Evolutionary conservation across 2,888 invertebrate genomes (phyloP).

Genomic region (Achlya flavicornis): DNA sequence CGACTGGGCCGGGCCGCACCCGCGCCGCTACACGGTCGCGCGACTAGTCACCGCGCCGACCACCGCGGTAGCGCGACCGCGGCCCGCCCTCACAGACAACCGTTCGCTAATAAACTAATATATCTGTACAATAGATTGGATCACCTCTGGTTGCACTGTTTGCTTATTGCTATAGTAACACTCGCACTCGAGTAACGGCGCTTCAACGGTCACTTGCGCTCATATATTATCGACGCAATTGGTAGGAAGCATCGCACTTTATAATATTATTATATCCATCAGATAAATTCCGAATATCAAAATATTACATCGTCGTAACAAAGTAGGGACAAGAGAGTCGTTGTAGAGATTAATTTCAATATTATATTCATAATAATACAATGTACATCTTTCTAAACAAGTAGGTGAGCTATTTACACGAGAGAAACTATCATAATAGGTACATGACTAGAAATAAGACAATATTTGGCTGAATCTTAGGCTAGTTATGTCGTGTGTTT

Average conservation of each 20-base stretch:
- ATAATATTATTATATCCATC: slow-evolving; percentile 33
- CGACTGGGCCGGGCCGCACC: slow-evolving; percentile 22
- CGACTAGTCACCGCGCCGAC: too few species aligned
- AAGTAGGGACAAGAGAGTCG: slow-evolving; percentile 66
- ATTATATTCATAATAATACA: slow-evolving; percentile 38
- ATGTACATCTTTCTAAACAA: slow-evolving; percentile 48
- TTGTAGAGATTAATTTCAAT: slow-evolving; percentile 58
- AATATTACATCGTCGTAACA: slow-evolving; percentile 66
- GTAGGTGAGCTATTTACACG: slow-evolving; percentile 43
- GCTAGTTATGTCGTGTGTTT: slow-evolving; percentile 35
- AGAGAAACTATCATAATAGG: slow-evolving; percentile 42
- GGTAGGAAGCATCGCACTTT: slow-evolving; percentile 30
- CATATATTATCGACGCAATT: slow-evolving; percentile 16
- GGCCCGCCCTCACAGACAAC: slow-evolving; percentile 25
- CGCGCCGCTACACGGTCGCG: too few species aligned
- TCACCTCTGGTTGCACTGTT: slow-evolving; percentile 64
- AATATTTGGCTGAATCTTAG: slow-evolving; percentile 47
- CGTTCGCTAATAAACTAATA: slow-evolving; percentile 44
- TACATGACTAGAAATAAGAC: slow-evolving; percentile 43
- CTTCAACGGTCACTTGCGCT: too few species aligned
- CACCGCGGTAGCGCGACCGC: slow-evolving; percentile 1
- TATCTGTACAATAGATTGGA: slow-evolving; percentile 48
- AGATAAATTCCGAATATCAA: slow-evolving; percentile 72
- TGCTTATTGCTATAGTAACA: slow-evolving; percentile 67
- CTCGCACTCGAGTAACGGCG: slow-evolving; percentile 18